Conservation (phyloP, 2,113 vertebrate species). For the sheep (Ovis aries) region ARS-UI_Ramb_v3.0 NC_056071.1:55914001-55914500, state of each 20-base stretch:
- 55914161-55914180: constrained; percentile 1
- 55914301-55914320: neutral
- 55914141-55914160: neutral
- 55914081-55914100: neutral
- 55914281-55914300: neutral
- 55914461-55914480: neutral
- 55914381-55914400: neutral
- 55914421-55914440: neutral
- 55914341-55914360: neutral
- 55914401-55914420: neutral
- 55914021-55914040: neutral
- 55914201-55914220: neutral
- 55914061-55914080: neutral
- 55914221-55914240: constrained; percentile 38
- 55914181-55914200: neutral
- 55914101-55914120: neutral
- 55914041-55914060: neutral
- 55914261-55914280: neutral
- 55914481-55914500: neutral
- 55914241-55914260: neutral
- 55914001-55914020: neutral
- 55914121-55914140: neutral
- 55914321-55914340: neutral
- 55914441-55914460: neutral
- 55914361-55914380: neutral